phyloP scores from a whole-genome alignment of 2,888 invertebrate genomes.

The Hirtodrosophila alboralis region DNA sequence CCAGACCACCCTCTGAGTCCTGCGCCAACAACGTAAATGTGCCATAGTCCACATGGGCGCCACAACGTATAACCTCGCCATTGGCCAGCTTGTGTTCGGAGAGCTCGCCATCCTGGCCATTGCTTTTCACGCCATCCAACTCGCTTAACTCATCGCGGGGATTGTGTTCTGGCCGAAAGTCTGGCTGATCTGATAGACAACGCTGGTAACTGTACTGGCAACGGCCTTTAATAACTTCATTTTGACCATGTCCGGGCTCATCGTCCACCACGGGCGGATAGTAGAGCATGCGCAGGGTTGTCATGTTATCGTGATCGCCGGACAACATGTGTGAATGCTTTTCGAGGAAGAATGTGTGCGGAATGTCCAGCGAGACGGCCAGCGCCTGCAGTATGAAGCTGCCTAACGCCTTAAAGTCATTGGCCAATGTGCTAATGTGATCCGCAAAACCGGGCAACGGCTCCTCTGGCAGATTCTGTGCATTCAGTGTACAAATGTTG shows the following conservation, averaged over 20 bases:
- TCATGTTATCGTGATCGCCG: constrained; percentile 87
- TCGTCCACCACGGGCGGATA: constrained; percentile 89
- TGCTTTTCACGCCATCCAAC: constrained; percentile 45
- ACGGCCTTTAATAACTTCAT: constrained; percentile 84
- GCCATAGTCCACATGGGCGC: constrained; percentile 90
- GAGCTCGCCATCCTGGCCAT: constrained; percentile 49
- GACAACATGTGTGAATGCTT: constrained; percentile 88
- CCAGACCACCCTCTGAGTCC: constrained; percentile 90
- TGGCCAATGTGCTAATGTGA: constrained; percentile 88
- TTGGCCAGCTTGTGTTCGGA: constrained; percentile 83
- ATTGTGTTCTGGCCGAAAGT: constrained; percentile 82
- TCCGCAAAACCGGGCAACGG: constrained; percentile 88
- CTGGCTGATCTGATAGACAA: constrained; percentile 82
- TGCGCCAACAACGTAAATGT: constrained; percentile 90
- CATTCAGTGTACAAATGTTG: constrained; percentile 87
- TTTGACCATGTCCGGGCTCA: constrained; percentile 85
- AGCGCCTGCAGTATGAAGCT: constrained; percentile 87
- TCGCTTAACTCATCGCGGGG: constrained; percentile 78
- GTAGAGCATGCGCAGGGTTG: constrained; percentile 89
- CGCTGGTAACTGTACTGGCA: constrained; percentile 84
- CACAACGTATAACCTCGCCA: constrained; percentile 86
- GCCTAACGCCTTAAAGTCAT: constrained; percentile 88
- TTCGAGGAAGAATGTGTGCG: constrained; percentile 86
- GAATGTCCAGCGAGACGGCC: constrained; percentile 87
- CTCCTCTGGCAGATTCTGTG: constrained; percentile 88